Evolutionary conservation across 2,113 vertebrate genomes (phyloP).

Genomic region (Neopipo cinnamomea): DNA sequence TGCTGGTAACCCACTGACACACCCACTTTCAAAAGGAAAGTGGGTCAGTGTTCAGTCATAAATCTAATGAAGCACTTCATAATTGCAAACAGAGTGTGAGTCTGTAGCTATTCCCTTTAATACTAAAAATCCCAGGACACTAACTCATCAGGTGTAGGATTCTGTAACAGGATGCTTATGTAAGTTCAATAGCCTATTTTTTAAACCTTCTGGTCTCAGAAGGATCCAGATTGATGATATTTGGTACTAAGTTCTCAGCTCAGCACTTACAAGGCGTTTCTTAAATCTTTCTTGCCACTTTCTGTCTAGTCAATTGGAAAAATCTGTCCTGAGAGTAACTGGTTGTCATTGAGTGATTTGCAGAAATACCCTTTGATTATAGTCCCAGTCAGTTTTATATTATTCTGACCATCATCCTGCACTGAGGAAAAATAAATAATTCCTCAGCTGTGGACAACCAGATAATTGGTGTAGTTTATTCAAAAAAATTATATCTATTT

Average conservation of each 20-base stretch:
- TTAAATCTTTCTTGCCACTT: constrained; percentile 61
- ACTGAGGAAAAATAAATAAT: constrained; percentile 52
- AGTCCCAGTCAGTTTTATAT: constrained; percentile 39
- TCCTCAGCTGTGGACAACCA: constrained; percentile 25
- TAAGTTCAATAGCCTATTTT: constrained; percentile 20
- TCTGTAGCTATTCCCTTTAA: background rate
- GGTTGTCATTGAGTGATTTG: constrained; percentile 64
- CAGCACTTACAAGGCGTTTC: constrained; percentile 47
- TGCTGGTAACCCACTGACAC: background rate
- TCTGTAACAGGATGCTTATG: background rate
- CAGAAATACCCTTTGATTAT: constrained; percentile 62
- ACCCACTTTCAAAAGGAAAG: background rate
- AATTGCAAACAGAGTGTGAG: background rate
- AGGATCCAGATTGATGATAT: constrained; percentile 49
- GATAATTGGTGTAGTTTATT: constrained; percentile 63
- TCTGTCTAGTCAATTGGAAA: constrained; percentile 57
- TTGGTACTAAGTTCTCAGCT: constrained; percentile 24
- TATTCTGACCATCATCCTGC: constrained; percentile 14
- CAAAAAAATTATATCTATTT: constrained; percentile 49
- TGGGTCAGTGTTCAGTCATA: background rate
- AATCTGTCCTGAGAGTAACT: constrained; percentile 58
- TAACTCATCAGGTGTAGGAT: background rate
- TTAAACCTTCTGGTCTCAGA: constrained; percentile 2
- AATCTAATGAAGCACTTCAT: background rate
- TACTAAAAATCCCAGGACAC: background rate